phyloP scores from a whole-genome alignment of 37 sponge, comb jelly and placozoan genomes.

The Halisarca cf. caerulea region DNA sequence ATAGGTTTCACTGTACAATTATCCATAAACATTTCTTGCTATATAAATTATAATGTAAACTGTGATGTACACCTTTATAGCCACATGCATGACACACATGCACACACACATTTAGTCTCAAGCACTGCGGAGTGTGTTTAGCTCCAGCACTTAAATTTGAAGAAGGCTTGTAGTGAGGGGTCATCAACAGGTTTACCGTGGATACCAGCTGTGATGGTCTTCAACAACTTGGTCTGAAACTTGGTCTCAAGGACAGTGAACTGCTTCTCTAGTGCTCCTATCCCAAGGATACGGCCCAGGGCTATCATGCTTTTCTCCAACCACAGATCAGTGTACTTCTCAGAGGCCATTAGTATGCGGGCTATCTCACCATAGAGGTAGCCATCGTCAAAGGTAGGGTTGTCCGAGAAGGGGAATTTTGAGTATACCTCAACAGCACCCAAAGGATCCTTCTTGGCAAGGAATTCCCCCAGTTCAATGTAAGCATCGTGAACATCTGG shows the following conservation, averaged over 20 bases:
- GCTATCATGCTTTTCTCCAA: constrained; percentile 71
- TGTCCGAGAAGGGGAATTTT: constrained; percentile 87
- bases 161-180: constrained; percentile 87
- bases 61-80: no score
- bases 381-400: constrained; percentile 93
- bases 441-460: constrained; percentile 64
- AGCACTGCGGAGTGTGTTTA: constrained; percentile 43
- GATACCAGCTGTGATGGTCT: constrained; percentile 85
- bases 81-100: no score
- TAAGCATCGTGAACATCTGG: constrained; percentile 93
- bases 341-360: constrained; percentile 80
- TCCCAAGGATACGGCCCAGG: constrained; percentile 89
- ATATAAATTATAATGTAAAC: no score
- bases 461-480: constrained; percentile 92
- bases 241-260: constrained; percentile 80
- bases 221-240: constrained; percentile 83
- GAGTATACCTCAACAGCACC: constrained; percentile 88
- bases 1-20: no score
- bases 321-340: constrained; percentile 74
- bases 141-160: constrained; percentile 92
- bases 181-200: constrained; percentile 81
- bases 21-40: no score
- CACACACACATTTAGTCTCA: no score
- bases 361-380: constrained; percentile 93
- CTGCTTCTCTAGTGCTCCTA: constrained; percentile 85